Evolutionary conservation across 23 tunicate species (phyloP), one percentile per base, ranked within the genome.

Genomic region (Trididemnum nubilum): DNA sequence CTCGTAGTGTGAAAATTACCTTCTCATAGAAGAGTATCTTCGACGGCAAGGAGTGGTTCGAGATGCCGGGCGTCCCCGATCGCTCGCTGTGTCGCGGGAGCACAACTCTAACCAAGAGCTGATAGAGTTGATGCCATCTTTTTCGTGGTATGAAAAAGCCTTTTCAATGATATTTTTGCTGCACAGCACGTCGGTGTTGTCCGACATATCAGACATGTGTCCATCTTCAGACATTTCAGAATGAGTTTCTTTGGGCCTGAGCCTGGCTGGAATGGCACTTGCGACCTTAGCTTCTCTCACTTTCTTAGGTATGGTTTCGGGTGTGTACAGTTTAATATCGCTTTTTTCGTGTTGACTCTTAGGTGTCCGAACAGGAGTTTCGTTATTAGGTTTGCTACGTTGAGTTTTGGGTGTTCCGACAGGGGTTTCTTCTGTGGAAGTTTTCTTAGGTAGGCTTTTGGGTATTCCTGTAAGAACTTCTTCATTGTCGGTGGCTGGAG

Each of bases 181-280:
- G 34, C 97, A 91, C 25, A 91, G 49, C 5, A 85, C 87, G 25
- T 91, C 97, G 19, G 88, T 85, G 83, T 85, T 69, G 54, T 83
- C 88, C 15, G 95, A 35, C 19, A 71, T 81, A 2, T 64, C 77
- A 35, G 81, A 75, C 0, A 36, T 35, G n/a, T 67, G 36, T 4
- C 25, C 66, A 22, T 51, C 86, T 34, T 51, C 86, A 7, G 77
- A 54, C 29, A 59, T 77, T 24, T 80, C 77, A 28, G 73, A 65
- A 9, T 70, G n/a, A 28, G 81, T 44, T 32, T 64, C 52, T 15
- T 44, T 44, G 61, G 44, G 24, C 31, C 76, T 61, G 1, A 82
- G 51, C 1, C 79, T 37, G 2, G 35, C 52, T 30, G 91, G 91
- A 66, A 87, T 67, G n/a, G 83, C 61, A 44, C 61, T 33, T 1